Evolutionary conservation across 2,113 vertebrate genomes (phyloP).

Genomic region (Condylura cristata): DNA sequence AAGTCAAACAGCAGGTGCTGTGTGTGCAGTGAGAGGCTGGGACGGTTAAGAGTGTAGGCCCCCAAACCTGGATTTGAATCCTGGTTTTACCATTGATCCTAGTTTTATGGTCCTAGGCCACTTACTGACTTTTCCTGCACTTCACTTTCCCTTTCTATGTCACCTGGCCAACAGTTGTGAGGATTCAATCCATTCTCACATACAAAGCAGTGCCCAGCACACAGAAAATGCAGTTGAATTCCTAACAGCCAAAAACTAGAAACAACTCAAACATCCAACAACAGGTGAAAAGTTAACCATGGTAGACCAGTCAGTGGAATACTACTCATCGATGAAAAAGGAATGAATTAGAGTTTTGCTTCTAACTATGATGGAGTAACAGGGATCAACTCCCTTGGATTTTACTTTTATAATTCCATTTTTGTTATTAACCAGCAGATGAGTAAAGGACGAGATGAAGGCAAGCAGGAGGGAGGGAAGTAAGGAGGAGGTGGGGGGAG

Average conservation of each 20-base stretch:
- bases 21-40: neutral
- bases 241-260: neutral
- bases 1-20: neutral
- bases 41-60: neutral
- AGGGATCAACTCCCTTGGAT: neutral
- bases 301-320: rapidly evolving
- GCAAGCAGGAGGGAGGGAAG: too few species aligned
- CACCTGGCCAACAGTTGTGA: neutral
- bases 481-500: too few species aligned
- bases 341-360: neutral
- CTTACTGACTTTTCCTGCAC: neutral
- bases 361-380: neutral
- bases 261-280: neutral
- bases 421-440: neutral
- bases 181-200: neutral
- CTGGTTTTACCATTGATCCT: neutral
- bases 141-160: neutral
- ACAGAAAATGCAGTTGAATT: neutral
- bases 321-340: neutral
- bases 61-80: neutral
- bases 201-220: neutral
- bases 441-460: neutral
- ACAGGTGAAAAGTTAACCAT: neutral
- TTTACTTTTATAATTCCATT: neutral
- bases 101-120: neutral